Percentiles rank a stretch among this genome's conserved stretches.
Conservation (phyloP, 2,113 vertebrate genomes). For the Procavia capensis region DNA sequence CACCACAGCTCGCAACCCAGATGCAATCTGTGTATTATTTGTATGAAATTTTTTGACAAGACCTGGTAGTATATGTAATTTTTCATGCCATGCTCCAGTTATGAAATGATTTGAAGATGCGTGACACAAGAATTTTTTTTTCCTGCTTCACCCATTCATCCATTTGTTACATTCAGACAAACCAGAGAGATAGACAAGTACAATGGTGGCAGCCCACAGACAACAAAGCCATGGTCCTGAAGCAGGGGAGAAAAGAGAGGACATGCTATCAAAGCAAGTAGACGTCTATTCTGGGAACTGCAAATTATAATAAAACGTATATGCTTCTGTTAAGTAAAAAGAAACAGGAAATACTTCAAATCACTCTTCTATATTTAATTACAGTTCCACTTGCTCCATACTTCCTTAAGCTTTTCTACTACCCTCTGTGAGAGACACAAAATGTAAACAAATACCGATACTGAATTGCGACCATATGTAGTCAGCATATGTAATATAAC, state of each 20-base stretch:
- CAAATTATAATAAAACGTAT: not conserved
- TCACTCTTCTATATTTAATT: not conserved
- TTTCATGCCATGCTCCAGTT: not conserved
- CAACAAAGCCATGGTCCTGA: not conserved
- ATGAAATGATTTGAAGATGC: not conserved
- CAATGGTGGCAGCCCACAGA: not conserved
- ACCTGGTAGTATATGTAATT: not conserved
- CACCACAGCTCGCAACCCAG: not conserved
- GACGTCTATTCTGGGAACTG: not conserved
- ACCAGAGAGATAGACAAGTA: not conserved
- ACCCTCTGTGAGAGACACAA: not conserved
- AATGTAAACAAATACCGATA: constrained; percentile 5
- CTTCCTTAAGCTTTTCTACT: not conserved
- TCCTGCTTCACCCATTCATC: not conserved
- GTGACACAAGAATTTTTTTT: not conserved
- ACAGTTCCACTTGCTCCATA: not conserved
- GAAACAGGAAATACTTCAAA: not conserved
- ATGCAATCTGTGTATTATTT: not conserved
- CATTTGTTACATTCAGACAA: not conserved
- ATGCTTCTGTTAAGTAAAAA: not conserved
- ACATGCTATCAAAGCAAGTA: not conserved
- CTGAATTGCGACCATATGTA: not conserved
- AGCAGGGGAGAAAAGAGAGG: not conserved
- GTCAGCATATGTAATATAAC: not conserved
- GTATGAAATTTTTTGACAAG: not conserved